Evolutionary conservation across 2,888 invertebrate species (phyloP).

Genomic region (Ophonus ardosiacus): DNA sequence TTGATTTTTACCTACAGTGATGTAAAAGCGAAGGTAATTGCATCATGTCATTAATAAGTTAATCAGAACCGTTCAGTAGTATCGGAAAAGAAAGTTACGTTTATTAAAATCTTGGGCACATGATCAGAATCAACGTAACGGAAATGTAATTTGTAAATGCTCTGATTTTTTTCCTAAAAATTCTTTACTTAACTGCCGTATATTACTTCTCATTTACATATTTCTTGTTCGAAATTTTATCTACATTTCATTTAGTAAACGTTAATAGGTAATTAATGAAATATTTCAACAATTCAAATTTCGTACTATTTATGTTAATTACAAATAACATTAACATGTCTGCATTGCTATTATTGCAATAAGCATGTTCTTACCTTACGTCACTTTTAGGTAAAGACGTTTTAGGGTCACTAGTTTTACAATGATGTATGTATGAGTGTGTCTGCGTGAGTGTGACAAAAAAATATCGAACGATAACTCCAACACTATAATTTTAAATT

Average conservation of each 20-base stretch:
- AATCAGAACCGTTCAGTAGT: slow-evolving; percentile 28
- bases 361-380: too few species aligned
- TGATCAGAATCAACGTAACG: not conserved
- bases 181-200: not conserved
- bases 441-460: too few species aligned
- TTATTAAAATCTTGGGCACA: slow-evolving; percentile 31
- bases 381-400: too few species aligned
- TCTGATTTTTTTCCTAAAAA: not conserved
- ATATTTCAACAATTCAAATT: slow-evolving; percentile 12
- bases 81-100: slow-evolving; percentile 48
- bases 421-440: too few species aligned
- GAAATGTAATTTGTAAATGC: slow-evolving; percentile 13
- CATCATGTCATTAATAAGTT: slow-evolving; percentile 52
- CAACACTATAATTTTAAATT: too few species aligned
- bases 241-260: not conserved
- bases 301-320: not conserved
- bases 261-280: slow-evolving; percentile 14
- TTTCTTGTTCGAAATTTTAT: slow-evolving; percentile 16
- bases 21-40: slow-evolving; percentile 44
- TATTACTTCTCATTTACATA: not conserved
- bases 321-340: too few species aligned
- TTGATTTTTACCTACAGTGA: slow-evolving; percentile 1
- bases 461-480: too few species aligned
- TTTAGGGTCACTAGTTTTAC: too few species aligned
- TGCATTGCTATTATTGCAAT: too few species aligned